A percentile compares a stretch with the other conserved stretches of the same genome.
phyloP scores from a whole-genome alignment of 2,888 invertebrate species.

The Diarsia mendica region DNA sequence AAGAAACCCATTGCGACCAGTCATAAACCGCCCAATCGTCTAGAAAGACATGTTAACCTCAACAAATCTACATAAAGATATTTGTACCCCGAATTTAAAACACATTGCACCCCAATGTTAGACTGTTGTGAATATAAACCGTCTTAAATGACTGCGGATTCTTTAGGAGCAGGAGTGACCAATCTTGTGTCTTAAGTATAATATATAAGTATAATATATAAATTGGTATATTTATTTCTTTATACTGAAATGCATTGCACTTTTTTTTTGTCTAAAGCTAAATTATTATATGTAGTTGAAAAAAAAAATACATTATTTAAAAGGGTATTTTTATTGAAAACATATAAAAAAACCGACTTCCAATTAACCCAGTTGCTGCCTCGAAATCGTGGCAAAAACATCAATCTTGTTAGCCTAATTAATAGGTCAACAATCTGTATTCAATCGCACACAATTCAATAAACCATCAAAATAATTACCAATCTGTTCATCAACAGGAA shows the following conservation, averaged over 20 bases:
- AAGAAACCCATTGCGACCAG: slow-evolving; percentile 11
- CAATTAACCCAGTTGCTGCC: no score
- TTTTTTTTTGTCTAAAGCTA: no score
- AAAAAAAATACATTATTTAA: no score
- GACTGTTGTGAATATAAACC: slow-evolving; percentile 79
- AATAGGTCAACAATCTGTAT: slow-evolving; percentile 13
- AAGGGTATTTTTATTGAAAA: no score
- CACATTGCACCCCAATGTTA: slow-evolving; percentile 58
- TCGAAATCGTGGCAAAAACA: no score
- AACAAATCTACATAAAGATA: slow-evolving; percentile 72
- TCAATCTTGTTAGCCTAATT: not conserved
- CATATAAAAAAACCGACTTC: no score
- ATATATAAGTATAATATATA: no score
- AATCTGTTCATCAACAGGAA: no score
- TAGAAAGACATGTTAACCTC: slow-evolving; percentile 59
- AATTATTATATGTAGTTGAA: no score
- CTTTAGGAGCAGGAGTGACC: slow-evolving; percentile 49
- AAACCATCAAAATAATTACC: slow-evolving; percentile 9
- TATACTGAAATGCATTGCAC: not conserved
- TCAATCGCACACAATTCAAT: not conserved
- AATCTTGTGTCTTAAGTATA: not conserved
- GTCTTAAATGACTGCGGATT: slow-evolving; percentile 61
- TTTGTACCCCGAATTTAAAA: slow-evolving; percentile 69
- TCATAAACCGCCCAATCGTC: slow-evolving; percentile 42
- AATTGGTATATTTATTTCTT: not conserved